Conservation (phyloP, 1,140 invertebrate species). For the Drosophila seguyi region DNA sequence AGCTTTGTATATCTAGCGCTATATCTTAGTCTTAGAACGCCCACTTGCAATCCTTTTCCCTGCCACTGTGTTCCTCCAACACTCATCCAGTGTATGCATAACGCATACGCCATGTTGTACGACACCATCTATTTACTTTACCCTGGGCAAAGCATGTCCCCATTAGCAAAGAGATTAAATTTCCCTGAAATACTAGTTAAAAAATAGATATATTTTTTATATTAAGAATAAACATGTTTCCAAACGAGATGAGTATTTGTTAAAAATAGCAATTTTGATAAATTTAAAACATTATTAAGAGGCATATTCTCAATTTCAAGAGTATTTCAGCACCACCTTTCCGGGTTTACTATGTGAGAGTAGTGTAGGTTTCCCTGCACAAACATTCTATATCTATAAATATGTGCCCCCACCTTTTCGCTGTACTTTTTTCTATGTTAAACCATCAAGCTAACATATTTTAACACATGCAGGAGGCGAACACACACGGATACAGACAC, state of each 20-base stretch:
- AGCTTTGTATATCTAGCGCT: constrained; percentile 41
- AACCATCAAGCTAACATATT: constrained; percentile 83
- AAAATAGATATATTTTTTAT: neutral
- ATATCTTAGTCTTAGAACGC: constrained; percentile 25
- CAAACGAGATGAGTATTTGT: no score
- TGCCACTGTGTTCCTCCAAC: neutral
- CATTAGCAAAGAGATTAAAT: neutral
- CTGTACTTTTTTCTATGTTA: constrained; percentile 76
- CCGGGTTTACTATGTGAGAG: neutral
- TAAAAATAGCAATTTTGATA: neutral
- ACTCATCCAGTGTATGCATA: constrained; percentile 45
- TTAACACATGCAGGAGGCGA: constrained; percentile 73
- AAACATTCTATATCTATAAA: constrained; percentile 73
- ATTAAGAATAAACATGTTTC: no score
- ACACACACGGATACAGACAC: constrained; percentile 53
- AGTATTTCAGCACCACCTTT: constrained; percentile 7
- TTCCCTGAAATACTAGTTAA: neutral
- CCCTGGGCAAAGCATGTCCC: neutral
- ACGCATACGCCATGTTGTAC: constrained; percentile 59
- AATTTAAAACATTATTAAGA: neutral
- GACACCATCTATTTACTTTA: constrained; percentile 15
- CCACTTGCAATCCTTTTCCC: constrained; percentile 26
- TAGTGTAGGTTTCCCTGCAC: constrained; percentile 12
- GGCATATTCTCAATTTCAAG: neutral
- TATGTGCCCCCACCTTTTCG: constrained; percentile 76